Conservation (phyloP, 2,797 vertebrate species). For the Calcarius lapponicus region DNA sequence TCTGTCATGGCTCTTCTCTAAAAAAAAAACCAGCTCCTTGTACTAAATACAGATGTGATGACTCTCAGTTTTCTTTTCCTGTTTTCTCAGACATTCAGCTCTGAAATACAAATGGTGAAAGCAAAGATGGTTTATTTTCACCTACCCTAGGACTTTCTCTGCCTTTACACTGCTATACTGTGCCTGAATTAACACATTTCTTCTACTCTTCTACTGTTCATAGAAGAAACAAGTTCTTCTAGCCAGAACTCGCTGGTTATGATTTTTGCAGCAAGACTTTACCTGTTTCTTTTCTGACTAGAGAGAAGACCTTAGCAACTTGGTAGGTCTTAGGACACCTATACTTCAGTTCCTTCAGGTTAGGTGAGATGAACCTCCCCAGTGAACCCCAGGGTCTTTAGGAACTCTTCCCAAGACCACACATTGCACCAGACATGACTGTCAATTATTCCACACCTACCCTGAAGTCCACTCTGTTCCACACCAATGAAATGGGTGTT, state of each 20-base stretch:
- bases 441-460: not conserved
- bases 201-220: not conserved
- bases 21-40: not conserved
- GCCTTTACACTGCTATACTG: not conserved
- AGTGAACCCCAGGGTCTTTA: not conserved
- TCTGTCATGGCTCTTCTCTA: not conserved
- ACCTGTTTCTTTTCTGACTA: not conserved
- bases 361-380: not conserved
- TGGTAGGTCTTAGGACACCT: not conserved
- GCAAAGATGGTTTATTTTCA: not conserved
- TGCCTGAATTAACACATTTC: not conserved
- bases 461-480: not conserved
- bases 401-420: not conserved
- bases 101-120: not conserved
- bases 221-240: not conserved
- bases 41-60: not conserved
- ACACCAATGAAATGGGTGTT: not conserved
- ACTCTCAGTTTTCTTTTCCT: not conserved
- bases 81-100: not conserved
- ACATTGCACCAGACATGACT: accelerated
- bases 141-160: not conserved
- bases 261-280: not conserved
- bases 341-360: not conserved
- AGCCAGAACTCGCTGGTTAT: not conserved
- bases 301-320: not conserved